Evolutionary conservation across 2,888 invertebrate genomes (phyloP), one percentile per base, ranked within the genome.

Genomic region (Nemotelus nigrinus): DNA sequence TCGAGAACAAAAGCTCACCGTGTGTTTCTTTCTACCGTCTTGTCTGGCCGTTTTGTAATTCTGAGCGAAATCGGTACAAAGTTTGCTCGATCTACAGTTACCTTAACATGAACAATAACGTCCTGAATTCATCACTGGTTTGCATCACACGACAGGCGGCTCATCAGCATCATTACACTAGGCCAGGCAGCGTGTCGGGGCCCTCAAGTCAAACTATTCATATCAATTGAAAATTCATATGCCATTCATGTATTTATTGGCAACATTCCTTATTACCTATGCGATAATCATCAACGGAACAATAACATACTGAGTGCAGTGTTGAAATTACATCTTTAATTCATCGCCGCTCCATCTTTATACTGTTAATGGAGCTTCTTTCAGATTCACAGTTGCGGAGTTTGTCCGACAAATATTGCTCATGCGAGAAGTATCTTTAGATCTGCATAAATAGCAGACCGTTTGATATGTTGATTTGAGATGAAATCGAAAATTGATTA

Each of bases 81-180:
- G 39, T 41, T 63, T 50, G 68, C 68, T 25, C 53, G 68, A 8
- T n/a, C 41, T n/a, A 10, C 41, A 7, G 8, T 53, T 68, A 41
- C 48, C 47, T 68, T 53, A 68, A 50, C 68, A 68, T 68, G 68
- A 50, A 68, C 68, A 68, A 68, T 68, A 68, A 68, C 53, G 25
- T 25, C 25, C 44, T 39, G 68, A 68, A 50, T 50, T 39, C 50
- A 65, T 68, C 50, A 50, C 6, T 43, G 63, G 43, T 53, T 68
- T 68, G 50, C 68, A 68, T 68, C 68, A 68, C 39, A 50, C 53
- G 68, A 48, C 68, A 50, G 25, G 5, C 5, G 25, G 25, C 57
- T 25, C 25, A 10, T 57, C 57, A 57, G 10, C 57, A 25, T 57
- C 63, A 5, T 25, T 25, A 25, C 63, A 41, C 6, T 43, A 63